These are phyloP conservation scores for Nesogale talazaci DNA, from an alignment of 2,113 vertebrate genomes.

Conservation along the genomic window DNA sequence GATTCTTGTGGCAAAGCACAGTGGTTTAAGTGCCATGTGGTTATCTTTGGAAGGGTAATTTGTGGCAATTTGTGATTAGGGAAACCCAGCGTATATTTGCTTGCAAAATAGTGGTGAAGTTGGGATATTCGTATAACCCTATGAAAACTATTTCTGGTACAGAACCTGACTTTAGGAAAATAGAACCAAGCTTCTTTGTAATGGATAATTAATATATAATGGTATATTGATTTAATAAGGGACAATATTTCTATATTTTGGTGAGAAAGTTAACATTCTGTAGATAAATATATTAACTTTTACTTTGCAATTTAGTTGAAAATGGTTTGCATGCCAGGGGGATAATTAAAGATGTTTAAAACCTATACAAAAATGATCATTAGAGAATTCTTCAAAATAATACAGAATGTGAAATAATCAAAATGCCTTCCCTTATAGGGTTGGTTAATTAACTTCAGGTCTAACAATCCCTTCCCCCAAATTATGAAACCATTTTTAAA, in stretches of 20 bases:
- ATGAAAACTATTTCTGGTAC: not conserved
- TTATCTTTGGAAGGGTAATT: too few species aligned
- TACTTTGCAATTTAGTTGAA: not conserved
- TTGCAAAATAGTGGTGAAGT: conserved; percentile 5
- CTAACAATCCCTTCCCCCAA: not conserved
- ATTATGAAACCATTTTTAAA: not conserved
- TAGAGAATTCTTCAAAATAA: conserved; percentile 1
- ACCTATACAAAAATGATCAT: not conserved
- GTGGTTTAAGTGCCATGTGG: too few species aligned
- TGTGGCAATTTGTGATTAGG: not conserved
- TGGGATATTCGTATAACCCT: not conserved
- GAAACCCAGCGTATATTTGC: conserved; percentile 15
- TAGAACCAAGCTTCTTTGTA: not conserved
- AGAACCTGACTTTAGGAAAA: not conserved
- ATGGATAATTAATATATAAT: not conserved
- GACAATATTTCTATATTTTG: not conserved
- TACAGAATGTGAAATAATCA: conserved; percentile 9
- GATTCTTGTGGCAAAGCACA: not conserved
- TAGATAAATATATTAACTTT: not conserved
- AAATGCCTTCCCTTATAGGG: not conserved
- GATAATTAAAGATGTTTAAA: conserved; percentile 27
- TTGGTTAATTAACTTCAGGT: not conserved
- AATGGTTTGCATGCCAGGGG: not conserved
- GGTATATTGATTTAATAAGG: not conserved
- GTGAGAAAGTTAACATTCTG: not conserved